Conservation (phyloP, 2,797 vertebrate genomes). For the Anguilla marmorata region DNA sequence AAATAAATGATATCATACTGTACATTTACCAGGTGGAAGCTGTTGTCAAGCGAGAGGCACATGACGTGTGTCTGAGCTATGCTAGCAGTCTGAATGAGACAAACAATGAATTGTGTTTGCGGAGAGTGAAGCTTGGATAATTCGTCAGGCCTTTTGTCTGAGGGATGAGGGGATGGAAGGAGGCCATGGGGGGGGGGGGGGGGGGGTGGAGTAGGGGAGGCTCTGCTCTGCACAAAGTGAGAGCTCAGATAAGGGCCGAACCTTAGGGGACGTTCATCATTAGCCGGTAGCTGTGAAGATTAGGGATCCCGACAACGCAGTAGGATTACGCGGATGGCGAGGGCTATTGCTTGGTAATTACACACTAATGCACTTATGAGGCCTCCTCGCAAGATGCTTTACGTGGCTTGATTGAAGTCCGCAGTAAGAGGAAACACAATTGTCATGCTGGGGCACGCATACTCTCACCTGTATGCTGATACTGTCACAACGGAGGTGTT, state of each 20-base stretch:
- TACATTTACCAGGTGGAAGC: not conserved
- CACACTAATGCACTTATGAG: conserved; percentile 74
- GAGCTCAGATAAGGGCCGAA: conserved; percentile 79
- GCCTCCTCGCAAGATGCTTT: conserved; percentile 40
- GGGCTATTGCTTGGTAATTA: conserved; percentile 82
- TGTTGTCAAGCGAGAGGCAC: not conserved
- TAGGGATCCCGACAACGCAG: conserved; percentile 76
- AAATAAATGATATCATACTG: not conserved
- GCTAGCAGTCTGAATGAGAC: conserved; percentile 75
- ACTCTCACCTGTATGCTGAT: not conserved
- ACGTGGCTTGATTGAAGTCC: conserved; percentile 39
- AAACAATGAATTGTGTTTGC: conserved; percentile 78
- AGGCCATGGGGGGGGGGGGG: conserved; percentile 54
- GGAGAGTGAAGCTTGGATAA: conserved; percentile 78
- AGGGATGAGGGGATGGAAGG: conserved; percentile 66
- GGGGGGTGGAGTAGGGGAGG: conserved; percentile 45
- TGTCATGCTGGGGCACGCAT: not conserved
- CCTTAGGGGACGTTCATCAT: conserved; percentile 86
- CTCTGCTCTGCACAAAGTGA: conserved; percentile 84
- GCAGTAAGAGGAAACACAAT: not conserved
- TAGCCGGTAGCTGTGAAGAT: conserved; percentile 84
- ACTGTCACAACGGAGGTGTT: too few relatives aligned
- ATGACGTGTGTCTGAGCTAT: not conserved
- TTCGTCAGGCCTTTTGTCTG: conserved; percentile 79
- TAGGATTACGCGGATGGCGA: conserved; percentile 81